phyloP scores from a whole-genome alignment of 1,140 invertebrate genomes.

The Patella vulgata region DNA sequence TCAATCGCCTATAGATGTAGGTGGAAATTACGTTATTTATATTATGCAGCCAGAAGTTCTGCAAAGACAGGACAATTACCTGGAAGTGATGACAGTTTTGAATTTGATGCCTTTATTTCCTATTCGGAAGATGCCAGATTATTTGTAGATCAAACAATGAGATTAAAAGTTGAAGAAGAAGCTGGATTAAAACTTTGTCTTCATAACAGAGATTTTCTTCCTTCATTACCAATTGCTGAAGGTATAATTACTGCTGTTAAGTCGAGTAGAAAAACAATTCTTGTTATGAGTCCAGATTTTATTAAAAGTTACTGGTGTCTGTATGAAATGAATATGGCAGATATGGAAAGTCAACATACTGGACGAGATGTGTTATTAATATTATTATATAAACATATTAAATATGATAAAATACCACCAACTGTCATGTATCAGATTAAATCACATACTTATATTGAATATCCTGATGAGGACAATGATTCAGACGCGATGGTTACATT shows the following conservation, averaged over 20 bases:
- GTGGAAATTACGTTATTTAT: conserved; percentile 46
- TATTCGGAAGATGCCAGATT: conserved; percentile 33
- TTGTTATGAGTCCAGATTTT: conserved; percentile 74
- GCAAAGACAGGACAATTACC: conserved; percentile 6
- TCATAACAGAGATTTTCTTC: conserved; percentile 50
- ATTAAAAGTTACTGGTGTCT: conserved; percentile 76
- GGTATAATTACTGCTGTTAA: conserved; percentile 72
- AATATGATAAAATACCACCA: conserved; percentile 10
- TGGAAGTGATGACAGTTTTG: conserved; percentile 10
- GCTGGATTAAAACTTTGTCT: conserved; percentile 37
- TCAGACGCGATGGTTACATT: no score
- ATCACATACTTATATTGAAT: no score
- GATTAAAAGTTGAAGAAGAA: conserved; percentile 27
- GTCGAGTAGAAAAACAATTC: conserved; percentile 72
- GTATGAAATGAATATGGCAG: conserved; percentile 69
- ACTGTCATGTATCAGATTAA: conserved; percentile 29
- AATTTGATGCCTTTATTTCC: conserved; percentile 44
- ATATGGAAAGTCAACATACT: conserved; percentile 27
- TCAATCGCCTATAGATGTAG: conserved; percentile 34
- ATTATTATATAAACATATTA: conserved; percentile 31
- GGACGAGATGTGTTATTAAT: conserved; percentile 30
- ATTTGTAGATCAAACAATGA: conserved; percentile 29
- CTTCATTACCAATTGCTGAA: conserved; percentile 69
- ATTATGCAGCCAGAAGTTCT: conserved; percentile 33
- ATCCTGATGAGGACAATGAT: no score